These are phyloP conservation scores for Drosophila quinaria DNA, from an alignment of 2,888 invertebrate genomes.

Conservation along the genomic window DNA sequence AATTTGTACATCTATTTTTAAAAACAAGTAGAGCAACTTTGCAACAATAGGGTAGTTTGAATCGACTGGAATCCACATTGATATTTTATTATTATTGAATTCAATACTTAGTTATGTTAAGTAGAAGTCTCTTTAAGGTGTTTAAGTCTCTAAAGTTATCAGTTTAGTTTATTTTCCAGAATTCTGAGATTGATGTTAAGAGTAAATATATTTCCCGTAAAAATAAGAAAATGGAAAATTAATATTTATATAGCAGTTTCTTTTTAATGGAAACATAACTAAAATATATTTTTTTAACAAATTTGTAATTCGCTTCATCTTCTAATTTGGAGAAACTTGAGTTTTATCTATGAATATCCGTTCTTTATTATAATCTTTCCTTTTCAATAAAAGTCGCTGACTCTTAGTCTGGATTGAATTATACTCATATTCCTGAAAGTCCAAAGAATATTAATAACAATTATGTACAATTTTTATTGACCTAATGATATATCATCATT, in stretches of 20 bases:
- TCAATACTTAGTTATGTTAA: neutral
- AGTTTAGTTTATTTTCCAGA: too few species aligned
- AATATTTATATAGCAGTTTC: neutral
- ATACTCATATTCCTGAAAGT: neutral
- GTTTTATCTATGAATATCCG: neutral
- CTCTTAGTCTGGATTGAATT: neutral
- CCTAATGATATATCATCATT: slow-evolving; percentile 6
- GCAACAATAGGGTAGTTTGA: neutral
- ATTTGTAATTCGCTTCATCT: neutral
- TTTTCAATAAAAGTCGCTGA: neutral
- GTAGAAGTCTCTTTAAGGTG: neutral
- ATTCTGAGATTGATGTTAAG: too few species aligned
- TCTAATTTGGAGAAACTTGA: neutral
- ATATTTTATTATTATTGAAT: neutral
- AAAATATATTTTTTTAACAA: neutral
- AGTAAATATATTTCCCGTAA: neutral
- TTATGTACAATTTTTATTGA: neutral
- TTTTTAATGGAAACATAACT: too few species aligned
- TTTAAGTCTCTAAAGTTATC: neutral
- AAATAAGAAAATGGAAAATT: neutral
- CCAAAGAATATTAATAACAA: neutral
- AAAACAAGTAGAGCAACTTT: neutral
- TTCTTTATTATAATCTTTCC: neutral
- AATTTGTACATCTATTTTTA: slow-evolving; percentile 17
- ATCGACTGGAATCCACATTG: neutral